phyloP scores from a whole-genome alignment of 2,113 vertebrate genomes.

The Addax nasomaculatus region DNA sequence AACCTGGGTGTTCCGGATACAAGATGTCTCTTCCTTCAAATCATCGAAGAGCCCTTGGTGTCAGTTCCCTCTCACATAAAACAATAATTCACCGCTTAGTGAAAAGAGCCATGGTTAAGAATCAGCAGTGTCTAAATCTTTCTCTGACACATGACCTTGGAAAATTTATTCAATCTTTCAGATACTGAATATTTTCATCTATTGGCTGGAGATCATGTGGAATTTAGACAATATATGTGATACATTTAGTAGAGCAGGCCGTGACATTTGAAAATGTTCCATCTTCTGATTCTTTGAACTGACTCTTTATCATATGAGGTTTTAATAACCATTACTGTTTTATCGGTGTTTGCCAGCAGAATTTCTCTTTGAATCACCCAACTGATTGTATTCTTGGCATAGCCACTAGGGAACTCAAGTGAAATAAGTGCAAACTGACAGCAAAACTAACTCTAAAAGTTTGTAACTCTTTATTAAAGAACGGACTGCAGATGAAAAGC shows the following conservation, averaged over 20 bases:
- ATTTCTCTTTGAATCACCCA: conserved; percentile 4
- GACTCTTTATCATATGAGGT: background rate
- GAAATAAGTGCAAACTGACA: conserved; percentile 40
- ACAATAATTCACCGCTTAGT: background rate
- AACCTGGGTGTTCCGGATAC: background rate
- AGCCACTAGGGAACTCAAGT: background rate
- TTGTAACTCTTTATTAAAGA: conserved; percentile 38
- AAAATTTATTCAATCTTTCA: background rate
- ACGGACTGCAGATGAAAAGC: background rate
- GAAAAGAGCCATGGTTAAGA: background rate
- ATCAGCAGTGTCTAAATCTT: background rate
- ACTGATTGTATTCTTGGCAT: background rate
- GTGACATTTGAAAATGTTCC: background rate
- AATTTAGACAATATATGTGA: background rate
- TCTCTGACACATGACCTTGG: background rate
- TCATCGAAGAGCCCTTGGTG: background rate
- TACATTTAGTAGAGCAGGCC: background rate
- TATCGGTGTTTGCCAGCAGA: conserved; percentile 22
- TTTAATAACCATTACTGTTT: background rate
- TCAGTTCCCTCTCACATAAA: background rate
- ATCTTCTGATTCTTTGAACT: background rate
- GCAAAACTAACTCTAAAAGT: conserved; percentile 43
- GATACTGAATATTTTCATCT: background rate
- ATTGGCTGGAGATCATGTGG: background rate
- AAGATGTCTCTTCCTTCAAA: background rate